Evolutionary conservation across 2,888 invertebrate genomes (phyloP).

Genomic region (Drosophila rellima): DNA sequence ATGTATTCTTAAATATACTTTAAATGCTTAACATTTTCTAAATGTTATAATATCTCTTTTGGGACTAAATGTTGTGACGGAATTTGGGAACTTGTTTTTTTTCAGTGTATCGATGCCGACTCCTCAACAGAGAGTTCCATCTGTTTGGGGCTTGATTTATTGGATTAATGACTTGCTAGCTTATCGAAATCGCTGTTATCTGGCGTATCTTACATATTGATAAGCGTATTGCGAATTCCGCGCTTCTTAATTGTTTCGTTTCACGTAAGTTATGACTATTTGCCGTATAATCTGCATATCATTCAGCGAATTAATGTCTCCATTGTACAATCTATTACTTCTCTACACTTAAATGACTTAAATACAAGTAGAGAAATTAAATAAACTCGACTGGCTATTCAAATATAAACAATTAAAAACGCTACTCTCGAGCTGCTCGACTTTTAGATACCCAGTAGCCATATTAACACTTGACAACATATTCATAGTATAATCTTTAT

Average conservation of each 20-base stretch:
- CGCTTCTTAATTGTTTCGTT: constrained; percentile 2
- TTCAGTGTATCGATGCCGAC: background rate
- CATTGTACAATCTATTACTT: background rate
- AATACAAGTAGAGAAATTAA: background rate
- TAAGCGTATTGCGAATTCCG: constrained; percentile 14
- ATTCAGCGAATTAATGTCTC: background rate
- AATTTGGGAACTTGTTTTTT: background rate
- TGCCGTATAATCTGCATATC: constrained; percentile 1
- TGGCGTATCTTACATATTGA: constrained; percentile 11
- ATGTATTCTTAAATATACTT: too few species aligned
- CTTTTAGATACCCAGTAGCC: background rate
- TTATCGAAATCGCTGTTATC: constrained; percentile 19
- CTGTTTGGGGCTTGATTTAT: constrained; percentile 16
- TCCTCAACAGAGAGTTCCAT: constrained; percentile 1
- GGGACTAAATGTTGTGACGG: too few species aligned
- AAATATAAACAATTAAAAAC: background rate
- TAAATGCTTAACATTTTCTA: too few species aligned
- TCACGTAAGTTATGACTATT: background rate
- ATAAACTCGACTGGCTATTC: background rate
- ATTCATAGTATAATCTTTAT: constrained; percentile 59
- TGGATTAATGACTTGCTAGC: constrained; percentile 12
- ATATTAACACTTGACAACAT: background rate
- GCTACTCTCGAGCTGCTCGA: background rate
- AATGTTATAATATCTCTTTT: too few species aligned
- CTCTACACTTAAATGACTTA: too few species aligned